Conservation (phyloP, 2,113 vertebrate species). For the Spilogale gracilis region DNA sequence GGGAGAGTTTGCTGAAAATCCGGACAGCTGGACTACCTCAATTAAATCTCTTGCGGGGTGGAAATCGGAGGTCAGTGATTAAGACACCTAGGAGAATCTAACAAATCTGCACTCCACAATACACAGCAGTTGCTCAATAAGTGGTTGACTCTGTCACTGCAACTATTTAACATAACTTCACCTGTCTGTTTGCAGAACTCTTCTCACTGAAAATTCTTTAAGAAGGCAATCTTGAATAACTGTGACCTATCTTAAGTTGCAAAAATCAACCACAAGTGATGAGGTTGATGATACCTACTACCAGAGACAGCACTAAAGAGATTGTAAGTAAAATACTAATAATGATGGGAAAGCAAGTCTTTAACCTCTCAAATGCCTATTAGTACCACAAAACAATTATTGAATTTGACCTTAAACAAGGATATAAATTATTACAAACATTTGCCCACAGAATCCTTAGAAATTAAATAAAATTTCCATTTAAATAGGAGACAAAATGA, state of each 20-base stretch:
- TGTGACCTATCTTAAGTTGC: background rate
- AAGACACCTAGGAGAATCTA: background rate
- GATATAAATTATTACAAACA: background rate
- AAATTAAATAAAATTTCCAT: slow-evolving; percentile 16
- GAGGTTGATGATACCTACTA: background rate
- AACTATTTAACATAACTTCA: background rate
- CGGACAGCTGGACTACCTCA: background rate
- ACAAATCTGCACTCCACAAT: background rate
- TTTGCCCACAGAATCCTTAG: background rate
- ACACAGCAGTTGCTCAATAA: background rate
- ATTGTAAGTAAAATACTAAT: background rate
- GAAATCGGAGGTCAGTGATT: background rate
- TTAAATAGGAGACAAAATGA: background rate
- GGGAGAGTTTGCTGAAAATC: background rate
- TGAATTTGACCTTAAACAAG: background rate
- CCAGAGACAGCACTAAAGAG: background rate
- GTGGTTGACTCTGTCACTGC: background rate
- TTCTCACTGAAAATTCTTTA: background rate
- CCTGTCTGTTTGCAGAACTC: background rate
- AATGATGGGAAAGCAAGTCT: background rate
- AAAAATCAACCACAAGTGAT: background rate
- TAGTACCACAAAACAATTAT: slow-evolving; percentile 7
- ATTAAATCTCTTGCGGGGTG: background rate
- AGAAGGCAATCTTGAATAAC: background rate
- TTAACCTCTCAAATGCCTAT: background rate